Base-by-base conservation (phyloP, 2,888 invertebrate species). In the Schizotus pectinicornis region DNA sequence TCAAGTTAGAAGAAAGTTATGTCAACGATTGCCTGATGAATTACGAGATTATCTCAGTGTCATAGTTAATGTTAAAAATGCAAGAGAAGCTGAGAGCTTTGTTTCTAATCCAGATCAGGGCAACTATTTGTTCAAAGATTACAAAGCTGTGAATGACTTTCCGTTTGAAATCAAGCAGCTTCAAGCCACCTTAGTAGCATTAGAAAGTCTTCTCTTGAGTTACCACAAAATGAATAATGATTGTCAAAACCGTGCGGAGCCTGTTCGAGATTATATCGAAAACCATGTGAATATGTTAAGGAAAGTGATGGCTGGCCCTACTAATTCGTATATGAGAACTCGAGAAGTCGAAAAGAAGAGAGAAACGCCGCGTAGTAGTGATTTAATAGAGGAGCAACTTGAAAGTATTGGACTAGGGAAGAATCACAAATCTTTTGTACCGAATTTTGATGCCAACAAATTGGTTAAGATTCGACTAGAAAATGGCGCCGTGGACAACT, bases 211-310 rank as follows among this genome's bases (percentile, higher is more conserved):
- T 37, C 52, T 79, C 31, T 63, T 63, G 5, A 75, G 73, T 59
- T 79, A 75, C 63, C 63, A 76, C 31, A 65, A 70, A 7, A 64
- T 79, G 63, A 74, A 73, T 1, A 65, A 67, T 0, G 65, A 65
- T 7, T 77, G 76, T 49, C 75, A 75, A 54, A 65, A 71, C 30
- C 67, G 74, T 54, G 78, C 77, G 1, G 70, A 72, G 58, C 74
- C 76, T 0, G 75, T 79, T 3, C 73, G 73, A 49, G 73, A 75
- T 14, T 79, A 77, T 56, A 71, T 79, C n/a, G 64, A 72, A 37
- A 67, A 74, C 13, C 77, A 79, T 58, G 61, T 78, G 43, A 58
- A 63, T 3, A 70, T 76, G 70, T 56, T 76, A 41, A 61, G 64
- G 56, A 39, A 65, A 62, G 64, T 67, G 48, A 41, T 50, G 7